phyloP scores from a whole-genome alignment of 2,113 vertebrate genomes.

The Parus major region DNA sequence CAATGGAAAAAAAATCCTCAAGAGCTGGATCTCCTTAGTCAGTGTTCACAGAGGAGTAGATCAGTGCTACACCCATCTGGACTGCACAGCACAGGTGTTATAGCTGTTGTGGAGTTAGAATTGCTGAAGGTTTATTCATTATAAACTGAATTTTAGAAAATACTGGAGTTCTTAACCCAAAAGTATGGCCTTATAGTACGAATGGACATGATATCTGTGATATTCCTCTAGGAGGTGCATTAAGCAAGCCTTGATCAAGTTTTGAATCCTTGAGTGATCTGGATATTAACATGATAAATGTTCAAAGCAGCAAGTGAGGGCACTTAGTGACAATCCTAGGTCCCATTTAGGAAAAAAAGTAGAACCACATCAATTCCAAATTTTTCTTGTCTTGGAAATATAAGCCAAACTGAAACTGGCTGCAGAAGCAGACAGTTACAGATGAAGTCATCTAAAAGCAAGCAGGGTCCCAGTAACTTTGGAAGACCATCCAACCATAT shows the following conservation, averaged over 20 bases:
- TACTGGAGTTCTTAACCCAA: background rate
- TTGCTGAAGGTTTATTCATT: background rate
- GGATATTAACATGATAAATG: background rate
- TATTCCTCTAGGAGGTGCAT: background rate
- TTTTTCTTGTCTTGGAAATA: background rate
- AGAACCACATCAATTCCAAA: background rate
- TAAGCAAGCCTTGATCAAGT: background rate
- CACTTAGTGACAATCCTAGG: background rate
- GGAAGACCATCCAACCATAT: background rate
- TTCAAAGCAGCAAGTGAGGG: background rate
- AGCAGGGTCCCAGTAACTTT: background rate
- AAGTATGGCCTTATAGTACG: background rate
- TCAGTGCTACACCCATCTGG: background rate
- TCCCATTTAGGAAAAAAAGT: background rate
- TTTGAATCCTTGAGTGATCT: background rate
- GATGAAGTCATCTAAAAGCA: slow-evolving; percentile 1
- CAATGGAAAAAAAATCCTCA: background rate
- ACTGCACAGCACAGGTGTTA: background rate
- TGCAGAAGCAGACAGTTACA: background rate
- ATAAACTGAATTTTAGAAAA: background rate
- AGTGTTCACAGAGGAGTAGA: background rate
- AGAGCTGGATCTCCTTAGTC: background rate
- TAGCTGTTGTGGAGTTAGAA: background rate
- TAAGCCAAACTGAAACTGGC: background rate
- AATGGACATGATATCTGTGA: background rate